These are phyloP conservation scores for Acanthosoma haemorrhoidale DNA, from an alignment of 2,888 invertebrate genomes.

Conservation along the genomic window DNA sequence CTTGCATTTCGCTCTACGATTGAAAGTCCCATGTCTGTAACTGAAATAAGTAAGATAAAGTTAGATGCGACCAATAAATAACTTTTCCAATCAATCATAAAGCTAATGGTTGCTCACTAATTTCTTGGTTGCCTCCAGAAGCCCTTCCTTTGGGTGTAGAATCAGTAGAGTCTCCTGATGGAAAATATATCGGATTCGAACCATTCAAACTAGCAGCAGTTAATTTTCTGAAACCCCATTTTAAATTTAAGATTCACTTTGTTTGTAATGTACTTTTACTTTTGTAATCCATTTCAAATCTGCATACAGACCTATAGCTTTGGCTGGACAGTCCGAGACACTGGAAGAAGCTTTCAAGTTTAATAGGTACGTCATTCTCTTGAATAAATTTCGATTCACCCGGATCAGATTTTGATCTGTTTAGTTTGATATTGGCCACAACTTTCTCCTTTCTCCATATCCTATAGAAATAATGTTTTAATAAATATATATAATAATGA, in stretches of 20 bases:
- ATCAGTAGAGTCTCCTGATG: constrained; percentile 15
- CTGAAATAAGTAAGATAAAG: not conserved
- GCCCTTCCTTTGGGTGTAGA: not conserved
- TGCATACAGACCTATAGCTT: not conserved
- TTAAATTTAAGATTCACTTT: too few relatives aligned
- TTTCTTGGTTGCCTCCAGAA: not conserved
- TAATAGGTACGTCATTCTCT: not conserved
- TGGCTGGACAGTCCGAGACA: constrained; percentile 14
- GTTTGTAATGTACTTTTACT: too few relatives aligned
- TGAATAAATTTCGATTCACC: not conserved
- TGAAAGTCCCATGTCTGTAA: not conserved
- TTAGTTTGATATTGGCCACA: not conserved
- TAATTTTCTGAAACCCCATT: not conserved
- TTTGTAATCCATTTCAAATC: too few relatives aligned
- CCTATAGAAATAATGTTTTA: not conserved
- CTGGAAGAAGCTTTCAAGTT: constrained; percentile 18
- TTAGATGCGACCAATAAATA: too few relatives aligned
- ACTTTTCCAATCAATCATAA: too few relatives aligned
- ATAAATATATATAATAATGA: too few relatives aligned
- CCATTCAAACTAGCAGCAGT: constrained; percentile 3
- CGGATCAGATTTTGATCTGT: constrained; percentile 22
- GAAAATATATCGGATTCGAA: constrained; percentile 16
- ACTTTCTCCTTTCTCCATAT: constrained; percentile 1
- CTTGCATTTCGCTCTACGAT: constrained; percentile 25
- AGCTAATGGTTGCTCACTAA: too few relatives aligned